Evolutionary conservation across 23 tunicate species (phyloP), one percentile per base, ranked within the genome.

Genomic region (Trididemnum nubilum): DNA sequence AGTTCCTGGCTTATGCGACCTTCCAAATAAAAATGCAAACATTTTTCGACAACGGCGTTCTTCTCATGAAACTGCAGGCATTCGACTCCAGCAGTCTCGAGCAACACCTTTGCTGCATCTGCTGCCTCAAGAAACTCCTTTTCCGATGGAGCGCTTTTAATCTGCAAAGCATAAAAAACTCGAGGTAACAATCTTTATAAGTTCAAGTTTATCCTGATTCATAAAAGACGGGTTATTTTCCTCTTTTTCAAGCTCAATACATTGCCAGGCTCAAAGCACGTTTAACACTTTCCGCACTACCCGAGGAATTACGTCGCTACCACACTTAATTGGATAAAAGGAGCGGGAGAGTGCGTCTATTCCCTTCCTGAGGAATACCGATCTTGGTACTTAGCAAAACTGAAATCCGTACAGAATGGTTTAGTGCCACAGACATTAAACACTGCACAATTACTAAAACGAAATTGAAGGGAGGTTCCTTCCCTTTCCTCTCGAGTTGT

Each of bases 141-240:
- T 61, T 61, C 67, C 28, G 67, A 61, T 21, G 67, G 26, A 61
- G 67, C 67, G 67, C 29, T 61, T 4, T 61, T 24, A 61, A 61
- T 61, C 67, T 61, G 26, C 26, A 61, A 61, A 44, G 54, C 54
- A 44, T 44, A 44, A 9, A 44, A 44, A 44, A 44, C 54, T 44
- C 54, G 54, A 44, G 54, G 54, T 44, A 44, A 44, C 54, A 44
- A 9, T 44, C 54, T 44, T 44, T 9, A 44, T 44, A 44, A 44
- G 54, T 44, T 44, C 54, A 15, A 44, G 54, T 44, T 44, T 44
- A 15, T 44, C 54, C 54, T 44, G 54, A 44, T 44, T 44, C 54
- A 44, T 44, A 15, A 44, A 44, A 44, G 15, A 44, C 54, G 54
- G 54, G 54, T 9, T 44, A 44, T 44, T 44, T 44, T 44, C 54